Evolutionary conservation across 2,113 vertebrate genomes (phyloP), one percentile per base, ranked within the genome.

Genomic region (Etheostoma spectabile): DNA sequence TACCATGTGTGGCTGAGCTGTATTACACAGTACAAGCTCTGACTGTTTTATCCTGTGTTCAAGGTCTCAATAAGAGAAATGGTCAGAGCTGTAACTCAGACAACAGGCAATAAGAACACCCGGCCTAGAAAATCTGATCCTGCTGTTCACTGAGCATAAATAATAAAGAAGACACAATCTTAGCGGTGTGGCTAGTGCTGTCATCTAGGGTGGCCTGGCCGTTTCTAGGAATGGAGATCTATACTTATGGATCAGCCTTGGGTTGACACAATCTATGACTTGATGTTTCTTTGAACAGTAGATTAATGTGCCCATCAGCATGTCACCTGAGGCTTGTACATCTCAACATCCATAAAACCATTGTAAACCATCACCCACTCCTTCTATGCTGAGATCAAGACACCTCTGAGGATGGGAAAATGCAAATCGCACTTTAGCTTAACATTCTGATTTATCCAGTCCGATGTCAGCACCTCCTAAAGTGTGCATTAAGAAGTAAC

Each of bases 161-260:
- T 94, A 94, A 94, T 95, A 89, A 91, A 95, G 84, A 89, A 86
- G 92, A 92, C 79, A 86, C 85, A 92, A 93, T 93, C 90, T 91
- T 77, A 38, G 87, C 66, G 1, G 69, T 2, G 18, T 22, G 60
- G 80, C 52, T n/a, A 10, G 48, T 68, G 66, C 19, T 30, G 74
- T 68, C 52, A 61, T 75, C 59, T 53, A 27, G 56, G 62, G 67
- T n/a, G 46, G 45, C 59, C 52, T 60, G 61, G 38, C 57, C 14
- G 30, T 77, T 88, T 82, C 80, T 78, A 64, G 53, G 85, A 77
- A 73, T 56, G 8, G 38, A 67, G 63, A 82, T 71, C 70, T 55
- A 73, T 79, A 82, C 59, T 63, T 84, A 76, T 89, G 63, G 74
- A 70, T 77, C 48, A 65, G 76, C 79, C 76, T 79, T 87, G 79